A percentile compares a stretch with the other conserved stretches of the same genome.
Conservation (phyloP, 2,113 vertebrate genomes). For the Microtus richardsoni region DNA sequence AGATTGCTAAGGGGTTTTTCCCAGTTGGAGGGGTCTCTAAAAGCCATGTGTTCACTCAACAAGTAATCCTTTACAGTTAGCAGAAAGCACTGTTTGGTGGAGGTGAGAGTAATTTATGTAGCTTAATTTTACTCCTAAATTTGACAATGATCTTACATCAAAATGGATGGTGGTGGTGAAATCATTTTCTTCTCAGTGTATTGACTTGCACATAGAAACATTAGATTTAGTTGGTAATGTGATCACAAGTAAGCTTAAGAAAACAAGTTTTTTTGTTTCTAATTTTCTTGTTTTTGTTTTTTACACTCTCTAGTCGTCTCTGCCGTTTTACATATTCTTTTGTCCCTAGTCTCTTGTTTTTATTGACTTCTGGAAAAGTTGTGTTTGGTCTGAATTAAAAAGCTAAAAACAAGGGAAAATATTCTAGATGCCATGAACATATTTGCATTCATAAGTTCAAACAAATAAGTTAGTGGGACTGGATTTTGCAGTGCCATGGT, state of each 20-base stretch:
- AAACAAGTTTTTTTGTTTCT: slow-evolving; percentile 36
- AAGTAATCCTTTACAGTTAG: not conserved
- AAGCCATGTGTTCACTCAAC: not conserved
- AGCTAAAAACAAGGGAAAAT: slow-evolving; percentile 13
- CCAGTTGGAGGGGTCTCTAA: not conserved
- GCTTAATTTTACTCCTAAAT: slow-evolving; percentile 17
- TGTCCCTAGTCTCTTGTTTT: slow-evolving; percentile 10
- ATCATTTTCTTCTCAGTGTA: not conserved
- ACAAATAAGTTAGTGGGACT: slow-evolving; percentile 35
- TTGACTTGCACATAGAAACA: slow-evolving; percentile 18
- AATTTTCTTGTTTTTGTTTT: slow-evolving; percentile 47
- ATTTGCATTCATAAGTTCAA: slow-evolving; percentile 54
- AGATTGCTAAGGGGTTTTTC: not conserved
- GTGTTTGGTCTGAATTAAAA: slow-evolving; percentile 59
- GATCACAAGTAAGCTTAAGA: slow-evolving; percentile 32
- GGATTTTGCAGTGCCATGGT: slow-evolving; percentile 53
- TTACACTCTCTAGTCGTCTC: not conserved
- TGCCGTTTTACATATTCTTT: slow-evolving; percentile 16
- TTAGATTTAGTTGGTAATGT: not conserved
- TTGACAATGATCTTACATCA: not conserved
- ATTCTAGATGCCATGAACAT: slow-evolving; percentile 56
- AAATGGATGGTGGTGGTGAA: not conserved
- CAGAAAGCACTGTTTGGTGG: not conserved
- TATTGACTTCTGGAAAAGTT: slow-evolving; percentile 19
- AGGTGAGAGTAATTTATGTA: not conserved